Percentiles rank a stretch among this genome's conserved stretches.
Conservation (phyloP, 1,140 invertebrate genomes). For the Palaemon carinicauda region DNA sequence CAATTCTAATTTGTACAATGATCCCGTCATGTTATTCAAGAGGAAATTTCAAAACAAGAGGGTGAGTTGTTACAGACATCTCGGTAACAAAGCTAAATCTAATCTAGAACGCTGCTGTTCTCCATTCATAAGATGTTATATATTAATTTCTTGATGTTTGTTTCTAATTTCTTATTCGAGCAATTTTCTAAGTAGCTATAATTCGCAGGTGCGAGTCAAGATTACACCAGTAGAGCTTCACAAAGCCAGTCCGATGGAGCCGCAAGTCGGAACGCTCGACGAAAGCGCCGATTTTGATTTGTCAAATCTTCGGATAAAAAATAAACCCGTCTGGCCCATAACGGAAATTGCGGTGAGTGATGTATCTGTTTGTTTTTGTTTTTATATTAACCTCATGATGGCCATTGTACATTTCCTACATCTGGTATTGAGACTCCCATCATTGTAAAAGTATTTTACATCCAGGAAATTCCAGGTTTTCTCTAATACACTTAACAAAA, state of each 20-base stretch:
- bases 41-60: slow-evolving; percentile 76
- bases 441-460: no score
- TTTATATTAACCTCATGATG: no score
- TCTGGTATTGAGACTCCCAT: no score
- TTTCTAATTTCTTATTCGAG: not conserved
- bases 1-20: slow-evolving; percentile 68
- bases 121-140: no score
- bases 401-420: no score
- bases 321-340: slow-evolving; percentile 62
- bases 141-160: no score
- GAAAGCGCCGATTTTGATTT: slow-evolving; percentile 51
- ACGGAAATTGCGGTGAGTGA: slow-evolving; percentile 66
- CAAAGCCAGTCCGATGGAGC: slow-evolving; percentile 70
- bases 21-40: slow-evolving; percentile 84
- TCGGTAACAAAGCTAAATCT: not conserved
- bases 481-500: no score
- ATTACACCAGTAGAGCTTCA: slow-evolving; percentile 81
- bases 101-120: no score
- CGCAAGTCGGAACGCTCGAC: slow-evolving; percentile 63
- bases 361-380: not conserved
- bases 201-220: slow-evolving; percentile 65
- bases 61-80: slow-evolving; percentile 67
- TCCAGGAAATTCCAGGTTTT: no score
- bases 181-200: not conserved
- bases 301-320: slow-evolving; percentile 34